Base-by-base conservation (phyloP, 2,888 invertebrate genomes). In the Neria commutata region DNA sequence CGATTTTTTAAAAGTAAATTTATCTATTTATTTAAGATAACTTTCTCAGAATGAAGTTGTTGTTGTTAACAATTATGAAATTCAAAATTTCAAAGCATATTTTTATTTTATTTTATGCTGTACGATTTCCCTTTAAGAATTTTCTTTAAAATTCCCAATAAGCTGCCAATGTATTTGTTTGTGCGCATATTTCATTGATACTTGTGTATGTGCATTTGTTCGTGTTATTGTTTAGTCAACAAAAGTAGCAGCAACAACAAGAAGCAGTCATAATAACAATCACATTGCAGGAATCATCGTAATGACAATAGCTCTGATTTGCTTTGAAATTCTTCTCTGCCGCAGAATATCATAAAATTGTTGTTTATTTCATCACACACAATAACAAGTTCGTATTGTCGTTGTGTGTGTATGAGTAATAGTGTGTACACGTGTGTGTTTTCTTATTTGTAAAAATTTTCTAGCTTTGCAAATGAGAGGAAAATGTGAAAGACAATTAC, bases 221-320 rank as follows among this genome's bases (percentile, higher is more conserved):
- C 29, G 17, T 19, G 21, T 54, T 54, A 40, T 55, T 55, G 54
- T 55, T 55, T 54, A 47, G 23, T 34, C 46, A 54, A 34, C 23
- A 54, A 46, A 33, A 54, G n/a, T n/a, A n/a, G 47, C 33, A 54
- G 33, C 19, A 50, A 45, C 29, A 53, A 19, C 19, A 49, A 45
- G 24, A 21, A 47, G 33, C 21, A 24, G 23, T 23, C 46, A 24
- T 4, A 42, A 42, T 29, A 33, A 24, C 45, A 42, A 45, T 19
- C 26, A 16, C 45, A 47, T 19, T 14, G 21, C 10, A 21, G 45
- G 29, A 53, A 53, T 53, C 16, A n/a, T 25, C 45, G 23, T 51
- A 34, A 37, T 33, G 37, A 51, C 50, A 50, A 50, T 19, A 34
- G n/a, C 37, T 14, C 24, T 51, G 26, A 29, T 19, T 53, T 19